phyloP scores from a whole-genome alignment of 2,113 vertebrate genomes.

The Cyphomyrus discorhynchus region DNA sequence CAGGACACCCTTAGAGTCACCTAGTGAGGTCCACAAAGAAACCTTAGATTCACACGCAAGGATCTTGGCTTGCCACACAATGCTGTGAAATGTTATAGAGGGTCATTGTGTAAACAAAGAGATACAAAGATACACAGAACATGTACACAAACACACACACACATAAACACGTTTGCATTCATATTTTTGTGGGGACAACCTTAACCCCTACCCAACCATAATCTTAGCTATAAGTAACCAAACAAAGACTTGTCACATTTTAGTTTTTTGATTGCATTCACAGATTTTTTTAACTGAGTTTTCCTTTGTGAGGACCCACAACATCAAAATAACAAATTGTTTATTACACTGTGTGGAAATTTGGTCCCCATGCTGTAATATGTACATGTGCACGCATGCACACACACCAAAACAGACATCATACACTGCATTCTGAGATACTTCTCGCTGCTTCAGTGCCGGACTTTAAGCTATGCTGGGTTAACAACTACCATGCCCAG shows the following conservation, averaged over 20 bases:
- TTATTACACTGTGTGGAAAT: not conserved
- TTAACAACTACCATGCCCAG: not conserved
- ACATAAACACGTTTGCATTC: not conserved
- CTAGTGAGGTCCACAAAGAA: not conserved
- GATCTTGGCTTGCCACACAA: not conserved
- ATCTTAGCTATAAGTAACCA: not conserved
- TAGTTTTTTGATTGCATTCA: not conserved
- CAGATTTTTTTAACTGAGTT: not conserved
- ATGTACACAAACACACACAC: not conserved
- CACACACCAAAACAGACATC: slow-evolving; percentile 20
- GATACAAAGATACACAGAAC: not conserved
- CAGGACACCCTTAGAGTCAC: not conserved
- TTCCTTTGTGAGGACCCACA: not conserved
- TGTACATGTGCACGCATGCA: not conserved
- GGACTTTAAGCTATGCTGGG: not conserved
- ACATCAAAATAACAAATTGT: not conserved
- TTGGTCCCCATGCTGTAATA: not conserved
- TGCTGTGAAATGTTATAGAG: not conserved
- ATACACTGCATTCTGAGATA: not conserved
- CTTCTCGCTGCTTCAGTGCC: not conserved
- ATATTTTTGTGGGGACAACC: not conserved
- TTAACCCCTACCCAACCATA: not conserved
- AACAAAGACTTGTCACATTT: not conserved
- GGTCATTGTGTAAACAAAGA: not conserved
- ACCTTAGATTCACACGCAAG: not conserved